These are phyloP conservation scores for Acanthaster planci DNA, from an alignment of 35 echinoderm and acorn worm genomes.

Conservation along the genomic window DNA sequence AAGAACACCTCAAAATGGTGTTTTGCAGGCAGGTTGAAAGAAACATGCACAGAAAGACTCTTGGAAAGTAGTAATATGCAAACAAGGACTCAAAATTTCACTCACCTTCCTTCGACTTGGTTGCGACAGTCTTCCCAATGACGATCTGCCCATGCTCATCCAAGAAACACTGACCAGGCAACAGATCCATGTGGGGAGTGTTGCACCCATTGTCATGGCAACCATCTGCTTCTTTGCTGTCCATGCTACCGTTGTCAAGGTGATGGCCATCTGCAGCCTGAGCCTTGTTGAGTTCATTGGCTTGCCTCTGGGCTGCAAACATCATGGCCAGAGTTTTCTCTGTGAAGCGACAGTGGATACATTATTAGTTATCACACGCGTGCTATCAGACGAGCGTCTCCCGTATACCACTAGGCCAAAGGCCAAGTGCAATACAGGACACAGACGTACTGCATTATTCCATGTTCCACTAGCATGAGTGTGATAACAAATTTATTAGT, in stretches of 20 bases:
- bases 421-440: too few species aligned
- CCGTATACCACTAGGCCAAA: too few species aligned
- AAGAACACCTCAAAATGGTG: too few species aligned
- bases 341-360: background rate
- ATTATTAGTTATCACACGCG: too few species aligned
- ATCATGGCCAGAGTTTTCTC: conserved; percentile 11
- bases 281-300: background rate
- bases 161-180: conserved; percentile 16
- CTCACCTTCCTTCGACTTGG: background rate
- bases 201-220: background rate
- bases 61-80: too few species aligned
- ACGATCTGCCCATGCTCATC: conserved; percentile 4
- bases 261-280: background rate
- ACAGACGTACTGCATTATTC: too few species aligned
- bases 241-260: background rate
- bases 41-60: too few species aligned
- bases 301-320: background rate
- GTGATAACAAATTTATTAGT: too few species aligned
- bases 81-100: background rate
- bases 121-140: background rate
- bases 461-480: too few species aligned
- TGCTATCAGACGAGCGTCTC: too few species aligned
- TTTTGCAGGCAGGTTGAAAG: too few species aligned
- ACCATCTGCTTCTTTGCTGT: background rate
- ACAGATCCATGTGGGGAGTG: conserved; percentile 7